Conservation (phyloP, 2,888 invertebrate species). For the Heteropelma amictum region DNA sequence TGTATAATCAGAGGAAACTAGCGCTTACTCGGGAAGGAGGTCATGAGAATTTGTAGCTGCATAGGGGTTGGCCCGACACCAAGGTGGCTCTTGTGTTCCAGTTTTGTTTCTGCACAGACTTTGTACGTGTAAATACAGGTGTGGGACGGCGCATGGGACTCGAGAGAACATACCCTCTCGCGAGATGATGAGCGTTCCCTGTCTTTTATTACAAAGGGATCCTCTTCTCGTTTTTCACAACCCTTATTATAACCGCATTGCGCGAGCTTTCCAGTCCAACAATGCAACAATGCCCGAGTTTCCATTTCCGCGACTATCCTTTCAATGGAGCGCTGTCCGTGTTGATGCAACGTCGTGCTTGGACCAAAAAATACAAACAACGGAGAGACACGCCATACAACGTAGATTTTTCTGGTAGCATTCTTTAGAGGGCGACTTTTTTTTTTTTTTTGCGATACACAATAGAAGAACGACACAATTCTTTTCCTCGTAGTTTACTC, state of each 20-base stretch:
- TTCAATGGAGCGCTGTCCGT: conserved; percentile 13
- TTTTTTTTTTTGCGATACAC: conserved; percentile 1
- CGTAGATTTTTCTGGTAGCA: background rate
- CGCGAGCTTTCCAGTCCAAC: conserved; percentile 28
- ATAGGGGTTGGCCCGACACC: background rate
- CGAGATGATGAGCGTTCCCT: conserved; percentile 39
- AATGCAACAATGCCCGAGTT: conserved; percentile 45
- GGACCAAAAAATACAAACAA: conserved; percentile 7
- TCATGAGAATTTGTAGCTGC: conserved; percentile 15
- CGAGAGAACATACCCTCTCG: conserved; percentile 12
- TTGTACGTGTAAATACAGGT: background rate
- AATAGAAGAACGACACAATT: background rate
- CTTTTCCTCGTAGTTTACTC: too few species aligned
- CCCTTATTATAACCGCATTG: conserved; percentile 49
- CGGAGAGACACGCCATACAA: background rate
- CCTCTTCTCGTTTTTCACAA: conserved; percentile 37
- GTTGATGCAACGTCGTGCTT: conserved; percentile 19
- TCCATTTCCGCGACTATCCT: conserved; percentile 34
- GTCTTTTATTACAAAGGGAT: conserved; percentile 47
- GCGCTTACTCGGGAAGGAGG: conserved; percentile 9
- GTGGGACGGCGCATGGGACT: background rate
- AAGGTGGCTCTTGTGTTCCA: conserved; percentile 6
- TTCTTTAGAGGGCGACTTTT: background rate
- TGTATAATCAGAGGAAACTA: too few species aligned
- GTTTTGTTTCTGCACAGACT: background rate